Evolutionary conservation across 2,113 vertebrate species (phyloP).

Genomic region (Lophura nycthemera): DNA sequence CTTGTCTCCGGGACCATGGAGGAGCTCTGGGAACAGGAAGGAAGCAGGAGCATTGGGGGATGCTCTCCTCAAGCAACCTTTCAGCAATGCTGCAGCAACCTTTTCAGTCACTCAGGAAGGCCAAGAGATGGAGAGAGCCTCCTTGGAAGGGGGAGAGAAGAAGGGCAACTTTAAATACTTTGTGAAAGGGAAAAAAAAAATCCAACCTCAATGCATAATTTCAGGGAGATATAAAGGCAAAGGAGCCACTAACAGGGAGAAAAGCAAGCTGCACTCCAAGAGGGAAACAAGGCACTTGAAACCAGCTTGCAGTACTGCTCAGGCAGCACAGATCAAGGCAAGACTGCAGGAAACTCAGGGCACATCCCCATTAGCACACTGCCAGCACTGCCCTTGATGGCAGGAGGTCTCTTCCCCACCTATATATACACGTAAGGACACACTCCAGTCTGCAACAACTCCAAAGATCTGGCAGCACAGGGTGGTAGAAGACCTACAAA

Average conservation of each 20-base stretch:
- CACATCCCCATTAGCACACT: neutral
- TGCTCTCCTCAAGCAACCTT: neutral
- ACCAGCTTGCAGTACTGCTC: neutral
- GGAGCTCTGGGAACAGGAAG: slow-evolving; percentile 67
- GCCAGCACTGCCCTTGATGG: rapidly evolving
- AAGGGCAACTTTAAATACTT: neutral
- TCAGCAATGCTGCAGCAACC: neutral
- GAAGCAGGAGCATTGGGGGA: neutral
- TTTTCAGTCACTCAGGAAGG: neutral
- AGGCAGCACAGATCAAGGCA: neutral
- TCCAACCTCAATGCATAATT: neutral
- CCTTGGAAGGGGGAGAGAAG: neutral
- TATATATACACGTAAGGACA: neutral
- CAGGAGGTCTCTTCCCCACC: neutral
- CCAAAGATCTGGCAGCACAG: neutral
- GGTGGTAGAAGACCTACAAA: neutral
- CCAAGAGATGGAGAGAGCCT: neutral
- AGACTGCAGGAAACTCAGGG: neutral
- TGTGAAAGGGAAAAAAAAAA: neutral
- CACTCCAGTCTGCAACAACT: neutral
- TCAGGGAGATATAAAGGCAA: neutral
- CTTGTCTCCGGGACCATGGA: neutral
- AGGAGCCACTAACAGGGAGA: neutral
- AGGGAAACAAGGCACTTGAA: neutral
- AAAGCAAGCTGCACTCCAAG: neutral